Base-by-base conservation (phyloP, 2,888 invertebrate genomes). In the Caenorhabditis sulstoni region DNA sequence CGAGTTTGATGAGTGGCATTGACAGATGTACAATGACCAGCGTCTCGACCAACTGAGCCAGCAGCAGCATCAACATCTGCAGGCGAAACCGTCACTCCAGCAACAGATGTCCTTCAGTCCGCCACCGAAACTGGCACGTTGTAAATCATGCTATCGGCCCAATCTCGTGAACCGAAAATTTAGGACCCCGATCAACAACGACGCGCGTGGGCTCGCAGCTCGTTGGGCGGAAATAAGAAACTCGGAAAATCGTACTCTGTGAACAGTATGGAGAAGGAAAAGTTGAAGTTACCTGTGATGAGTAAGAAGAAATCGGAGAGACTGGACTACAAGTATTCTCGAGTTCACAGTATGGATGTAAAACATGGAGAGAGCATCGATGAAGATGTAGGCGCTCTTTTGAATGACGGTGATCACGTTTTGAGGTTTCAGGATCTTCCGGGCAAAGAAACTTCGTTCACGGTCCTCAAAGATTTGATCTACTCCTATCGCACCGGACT, bases 181-280 rank as follows among this genome's bases (percentile, higher is more conserved):
- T 61, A 83, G 82, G 82, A 83, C 66, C 75, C 81, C 3, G 86
- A 84, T 16, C 68, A 82, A 41, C 83, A 86, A 47, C 64, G 86
- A 16, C 64, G 86, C 5, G 87, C 87, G 2, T 89, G 89, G 89
- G 87, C 86, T 37, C 83, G 89, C 11, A 88, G 87, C 45, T 89
- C 88, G 11, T 80, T 82, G 8, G 88, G 88, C 20, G 86, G 82
- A 41, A 81, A 74, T 49, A 87, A 85, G 61, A 82, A 81, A 44
- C 59, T 87, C n/a, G 89, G 89, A 47, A 84, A 85, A 58, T 89
- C 89, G n/a, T 89, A 89, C 70, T 87, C 88, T 5, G 85, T 89
- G 49, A 76, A 83, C 50, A 86, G 86, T 59, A 78, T 67, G 61
- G 86, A 89, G 29, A 73, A 86, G 35, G 82, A 86, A 39, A 89